These are phyloP conservation scores for Leptogaster cylindrica DNA, from an alignment of 2,888 invertebrate genomes.

Conservation along the genomic window DNA sequence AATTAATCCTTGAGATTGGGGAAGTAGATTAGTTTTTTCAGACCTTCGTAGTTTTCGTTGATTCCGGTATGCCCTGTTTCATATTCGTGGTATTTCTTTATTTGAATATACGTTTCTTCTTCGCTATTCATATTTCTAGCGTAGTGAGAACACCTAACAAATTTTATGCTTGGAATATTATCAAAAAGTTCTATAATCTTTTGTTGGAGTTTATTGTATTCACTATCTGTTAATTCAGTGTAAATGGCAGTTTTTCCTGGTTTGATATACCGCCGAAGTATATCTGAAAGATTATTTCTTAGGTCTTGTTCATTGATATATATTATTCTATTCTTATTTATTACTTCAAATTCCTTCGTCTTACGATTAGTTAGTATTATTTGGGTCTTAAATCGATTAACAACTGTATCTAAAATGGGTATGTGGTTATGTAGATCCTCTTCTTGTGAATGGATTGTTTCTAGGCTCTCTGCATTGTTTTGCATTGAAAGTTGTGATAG, in stretches of 20 bases:
- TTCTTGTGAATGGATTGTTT: conserved; percentile 15
- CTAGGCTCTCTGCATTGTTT: background rate
- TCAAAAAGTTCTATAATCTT: conserved; percentile 6
- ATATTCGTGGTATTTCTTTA: background rate
- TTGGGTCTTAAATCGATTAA: conserved; percentile 18
- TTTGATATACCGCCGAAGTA: background rate
- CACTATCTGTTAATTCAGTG: background rate
- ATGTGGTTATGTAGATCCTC: conserved; percentile 10
- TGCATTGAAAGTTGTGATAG: background rate
- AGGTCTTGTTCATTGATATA: background rate
- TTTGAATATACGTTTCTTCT: background rate
- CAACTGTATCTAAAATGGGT: conserved; percentile 2
- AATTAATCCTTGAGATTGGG: conserved; percentile 1
- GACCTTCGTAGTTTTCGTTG: conserved; percentile 24
- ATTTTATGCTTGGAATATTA: background rate
- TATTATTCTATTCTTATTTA: background rate
- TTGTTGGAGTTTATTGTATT: conserved; percentile 1
- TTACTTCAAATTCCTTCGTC: background rate
- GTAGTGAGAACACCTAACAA: background rate
- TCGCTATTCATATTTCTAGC: conserved; percentile 9
- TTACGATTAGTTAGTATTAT: conserved; percentile 4
- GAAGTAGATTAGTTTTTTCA: conserved; percentile 15
- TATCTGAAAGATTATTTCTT: too few species aligned
- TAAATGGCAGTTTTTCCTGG: conserved; percentile 1
- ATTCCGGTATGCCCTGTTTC: conserved; percentile 14